Conservation (phyloP, 2,888 invertebrate species). For the Zeuzera pyrina region DNA sequence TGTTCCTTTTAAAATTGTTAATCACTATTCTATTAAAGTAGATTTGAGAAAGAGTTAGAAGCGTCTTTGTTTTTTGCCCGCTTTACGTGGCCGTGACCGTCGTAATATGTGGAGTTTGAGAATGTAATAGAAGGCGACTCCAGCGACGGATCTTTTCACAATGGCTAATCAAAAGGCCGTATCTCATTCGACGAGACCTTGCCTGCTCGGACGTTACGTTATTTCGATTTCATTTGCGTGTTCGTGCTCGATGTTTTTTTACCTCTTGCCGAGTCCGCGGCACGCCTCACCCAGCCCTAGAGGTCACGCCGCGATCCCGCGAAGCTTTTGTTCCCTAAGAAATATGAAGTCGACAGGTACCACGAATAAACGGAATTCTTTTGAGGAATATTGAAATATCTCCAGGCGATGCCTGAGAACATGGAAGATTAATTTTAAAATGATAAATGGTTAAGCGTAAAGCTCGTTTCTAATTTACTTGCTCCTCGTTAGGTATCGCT, state of each 20-base stretch:
- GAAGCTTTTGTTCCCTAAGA: constrained; percentile 33
- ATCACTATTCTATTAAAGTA: too few species aligned
- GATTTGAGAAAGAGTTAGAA: too few species aligned
- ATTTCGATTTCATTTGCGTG: constrained; percentile 73
- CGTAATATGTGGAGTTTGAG: constrained; percentile 13
- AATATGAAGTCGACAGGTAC: constrained; percentile 54
- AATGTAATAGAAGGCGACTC: too few species aligned
- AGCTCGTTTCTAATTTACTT: constrained; percentile 57
- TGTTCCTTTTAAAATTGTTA: too few species aligned
- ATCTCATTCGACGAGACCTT: constrained; percentile 62
- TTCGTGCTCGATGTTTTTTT: constrained; percentile 56
- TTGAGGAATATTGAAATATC: constrained; percentile 63
- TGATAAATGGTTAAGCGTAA: constrained; percentile 55
- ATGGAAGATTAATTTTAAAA: constrained; percentile 49
- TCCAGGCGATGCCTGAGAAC: constrained; percentile 47
- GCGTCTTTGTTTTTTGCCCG: too few species aligned
- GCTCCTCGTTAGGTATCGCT: constrained; percentile 47
- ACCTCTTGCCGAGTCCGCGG: constrained; percentile 32
- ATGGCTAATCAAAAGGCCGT: constrained; percentile 68
- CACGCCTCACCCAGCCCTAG: constrained; percentile 30
- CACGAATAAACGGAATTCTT: constrained; percentile 58
- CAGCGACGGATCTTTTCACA: constrained; percentile 44
- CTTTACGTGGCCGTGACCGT: too few species aligned
- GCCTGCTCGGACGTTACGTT: constrained; percentile 45
- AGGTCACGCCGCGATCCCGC: constrained; percentile 57